Conservation (phyloP, 2,888 invertebrate species). For the Trimorus sp. region DNA sequence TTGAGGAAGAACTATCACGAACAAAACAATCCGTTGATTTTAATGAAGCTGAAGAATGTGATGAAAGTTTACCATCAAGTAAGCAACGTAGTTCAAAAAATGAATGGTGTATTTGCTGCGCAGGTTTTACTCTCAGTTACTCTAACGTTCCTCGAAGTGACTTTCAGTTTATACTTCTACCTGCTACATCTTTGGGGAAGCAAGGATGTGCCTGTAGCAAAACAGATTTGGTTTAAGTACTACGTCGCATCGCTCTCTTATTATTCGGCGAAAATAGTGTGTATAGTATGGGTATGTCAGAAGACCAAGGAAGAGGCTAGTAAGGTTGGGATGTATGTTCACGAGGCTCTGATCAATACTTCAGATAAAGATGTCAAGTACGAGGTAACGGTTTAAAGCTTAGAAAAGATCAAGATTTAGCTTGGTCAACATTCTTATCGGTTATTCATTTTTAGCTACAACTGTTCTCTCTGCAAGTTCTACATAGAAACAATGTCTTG, state of each 20-base stretch:
- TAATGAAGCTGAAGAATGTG: conserved; percentile 70
- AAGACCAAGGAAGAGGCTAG: conserved; percentile 69
- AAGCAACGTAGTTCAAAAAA: conserved; percentile 68
- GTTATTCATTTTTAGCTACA: conserved; percentile 73
- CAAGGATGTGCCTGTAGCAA: conserved; percentile 67
- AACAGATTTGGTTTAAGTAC: conserved; percentile 73
- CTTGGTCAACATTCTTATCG: too few relatives aligned
- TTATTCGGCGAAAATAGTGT: conserved; percentile 69
- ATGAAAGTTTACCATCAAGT: conserved; percentile 72
- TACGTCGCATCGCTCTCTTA: conserved; percentile 71
- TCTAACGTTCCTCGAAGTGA: conserved; percentile 74
- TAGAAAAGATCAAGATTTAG: too few relatives aligned
- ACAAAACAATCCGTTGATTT: conserved; percentile 66
- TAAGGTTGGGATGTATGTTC: conserved; percentile 70
- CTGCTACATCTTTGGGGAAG: conserved; percentile 65
- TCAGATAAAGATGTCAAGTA: conserved; percentile 67
- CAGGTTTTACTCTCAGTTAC: conserved; percentile 70
- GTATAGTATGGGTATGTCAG: conserved; percentile 72
- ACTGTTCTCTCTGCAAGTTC: conserved; percentile 73
- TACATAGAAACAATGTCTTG: conserved; percentile 72
- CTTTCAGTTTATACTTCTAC: conserved; percentile 75
- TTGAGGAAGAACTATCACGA: conserved; percentile 74
- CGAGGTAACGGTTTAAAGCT: conserved; percentile 67
- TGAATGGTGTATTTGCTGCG: conserved; percentile 71
- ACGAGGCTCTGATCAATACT: conserved; percentile 70